A percentile compares a stretch with the other conserved stretches of the same genome.
Conservation (phyloP, 2,888 invertebrate genomes). For the Limnephilus rhombicus region DNA sequence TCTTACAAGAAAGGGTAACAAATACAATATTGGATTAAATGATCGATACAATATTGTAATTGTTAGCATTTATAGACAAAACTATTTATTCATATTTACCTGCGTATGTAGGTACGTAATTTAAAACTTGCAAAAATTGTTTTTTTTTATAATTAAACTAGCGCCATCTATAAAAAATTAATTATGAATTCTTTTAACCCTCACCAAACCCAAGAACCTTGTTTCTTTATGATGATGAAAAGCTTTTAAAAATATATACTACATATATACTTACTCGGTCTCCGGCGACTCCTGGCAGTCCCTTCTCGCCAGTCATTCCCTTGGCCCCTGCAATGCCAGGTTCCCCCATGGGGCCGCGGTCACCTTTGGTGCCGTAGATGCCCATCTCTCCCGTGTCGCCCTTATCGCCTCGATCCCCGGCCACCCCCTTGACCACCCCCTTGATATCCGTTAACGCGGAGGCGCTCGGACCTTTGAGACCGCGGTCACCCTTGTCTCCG, state of each 20-base stretch:
- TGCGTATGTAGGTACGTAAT: too few relatives aligned
- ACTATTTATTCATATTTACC: too few relatives aligned
- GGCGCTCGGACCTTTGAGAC: constrained; percentile 72
- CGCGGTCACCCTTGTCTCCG: constrained; percentile 77
- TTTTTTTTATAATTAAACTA: too few relatives aligned
- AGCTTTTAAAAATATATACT: not conserved
- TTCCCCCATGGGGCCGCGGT: constrained; percentile 83
- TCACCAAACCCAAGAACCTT: too few relatives aligned
- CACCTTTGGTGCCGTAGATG: constrained; percentile 83
- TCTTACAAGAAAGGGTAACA: too few relatives aligned
- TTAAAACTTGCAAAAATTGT: too few relatives aligned
- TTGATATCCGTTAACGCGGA: constrained; percentile 69
- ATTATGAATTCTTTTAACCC: too few relatives aligned
- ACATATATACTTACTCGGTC: constrained; percentile 86
- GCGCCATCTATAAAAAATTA: too few relatives aligned
- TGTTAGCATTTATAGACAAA: too few relatives aligned
- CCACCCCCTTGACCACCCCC: constrained; percentile 72
- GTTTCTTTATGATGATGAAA: too few relatives aligned
- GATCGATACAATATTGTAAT: too few relatives aligned
- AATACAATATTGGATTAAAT: too few relatives aligned
- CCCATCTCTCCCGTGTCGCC: constrained; percentile 82
- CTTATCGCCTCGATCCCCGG: constrained; percentile 78
- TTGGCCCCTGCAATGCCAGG: constrained; percentile 81
- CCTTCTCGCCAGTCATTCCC: constrained; percentile 92
- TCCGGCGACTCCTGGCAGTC: constrained; percentile 89